These are phyloP conservation scores for Laspeyria flexula DNA, from an alignment of 2,888 invertebrate species.

Conservation along the genomic window DNA sequence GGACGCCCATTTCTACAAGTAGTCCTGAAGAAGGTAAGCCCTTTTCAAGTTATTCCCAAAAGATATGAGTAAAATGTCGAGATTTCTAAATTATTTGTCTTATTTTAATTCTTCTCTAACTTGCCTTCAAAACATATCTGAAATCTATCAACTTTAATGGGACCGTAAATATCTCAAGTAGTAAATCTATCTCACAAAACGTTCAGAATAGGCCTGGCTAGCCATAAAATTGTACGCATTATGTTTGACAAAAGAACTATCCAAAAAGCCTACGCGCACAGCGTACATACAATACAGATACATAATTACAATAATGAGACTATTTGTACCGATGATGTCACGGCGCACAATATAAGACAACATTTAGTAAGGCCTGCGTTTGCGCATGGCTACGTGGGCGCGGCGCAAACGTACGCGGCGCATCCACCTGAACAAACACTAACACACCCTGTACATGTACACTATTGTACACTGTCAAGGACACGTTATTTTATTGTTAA, in stretches of 20 bases:
- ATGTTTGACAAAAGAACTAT: conserved; percentile 8
- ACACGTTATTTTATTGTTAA: conserved; percentile 16
- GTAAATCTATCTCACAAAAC: conserved; percentile 2
- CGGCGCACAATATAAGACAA: conserved; percentile 36
- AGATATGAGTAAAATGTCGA: too few species aligned
- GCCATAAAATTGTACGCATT: conserved; percentile 11
- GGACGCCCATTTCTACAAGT: too few species aligned
- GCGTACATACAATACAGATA: conserved; percentile 9
- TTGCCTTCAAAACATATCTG: neutral
- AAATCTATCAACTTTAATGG: neutral
- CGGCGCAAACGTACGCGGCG: conserved; percentile 28
- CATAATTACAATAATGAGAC: conserved; percentile 36
- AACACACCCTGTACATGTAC: conserved; percentile 36
- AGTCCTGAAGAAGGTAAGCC: too few species aligned
- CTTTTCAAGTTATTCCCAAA: too few species aligned
- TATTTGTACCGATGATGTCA: conserved; percentile 45
- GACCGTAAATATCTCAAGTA: neutral
- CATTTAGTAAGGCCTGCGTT: conserved; percentile 22
- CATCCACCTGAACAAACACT: conserved; percentile 42
- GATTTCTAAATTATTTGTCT: too few species aligned
- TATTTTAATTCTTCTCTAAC: too few species aligned
- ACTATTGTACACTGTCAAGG: conserved; percentile 43
- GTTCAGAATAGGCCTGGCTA: neutral
- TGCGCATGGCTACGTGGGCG: conserved; percentile 14
- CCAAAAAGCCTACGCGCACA: conserved; percentile 3